Evolutionary conservation across 2,888 invertebrate species (phyloP).

Genomic region (Polydrusus tereticollis): DNA sequence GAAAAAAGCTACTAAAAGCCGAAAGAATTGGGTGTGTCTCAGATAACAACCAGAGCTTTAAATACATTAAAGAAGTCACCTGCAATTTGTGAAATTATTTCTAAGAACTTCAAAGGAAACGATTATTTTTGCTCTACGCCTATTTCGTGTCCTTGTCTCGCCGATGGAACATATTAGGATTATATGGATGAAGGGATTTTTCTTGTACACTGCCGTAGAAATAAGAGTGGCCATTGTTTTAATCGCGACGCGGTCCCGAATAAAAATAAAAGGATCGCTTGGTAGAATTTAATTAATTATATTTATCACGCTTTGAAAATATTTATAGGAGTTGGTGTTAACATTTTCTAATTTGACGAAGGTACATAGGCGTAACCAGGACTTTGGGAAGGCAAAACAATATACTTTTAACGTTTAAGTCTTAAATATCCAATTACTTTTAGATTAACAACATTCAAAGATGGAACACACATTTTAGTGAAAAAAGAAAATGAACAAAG

Average conservation of each 20-base stretch:
- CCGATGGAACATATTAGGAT: not conserved
- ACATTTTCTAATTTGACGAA: no score
- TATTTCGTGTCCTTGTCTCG: conserved; percentile 6
- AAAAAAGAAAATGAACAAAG: no score
- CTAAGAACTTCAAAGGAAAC: conserved; percentile 60
- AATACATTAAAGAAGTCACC: conserved; percentile 63
- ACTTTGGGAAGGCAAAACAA: no score
- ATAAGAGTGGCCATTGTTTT: conserved; percentile 50
- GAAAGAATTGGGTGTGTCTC: conserved; percentile 48
- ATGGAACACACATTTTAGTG: no score
- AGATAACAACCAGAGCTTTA: conserved; percentile 42
- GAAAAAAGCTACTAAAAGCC: conserved; percentile 44
- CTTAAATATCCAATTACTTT: no score
- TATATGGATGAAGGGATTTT: not conserved
- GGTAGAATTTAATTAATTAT: conserved; percentile 64
- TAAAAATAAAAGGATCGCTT: conserved; percentile 55
- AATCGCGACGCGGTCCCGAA: conserved; percentile 47
- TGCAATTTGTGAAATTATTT: conserved; percentile 69
- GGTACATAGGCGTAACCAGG: no score
- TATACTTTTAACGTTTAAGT: no score
- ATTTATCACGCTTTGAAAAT: conserved; percentile 58
- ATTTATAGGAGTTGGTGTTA: conserved; percentile 39
- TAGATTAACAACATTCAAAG: no score
- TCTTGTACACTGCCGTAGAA: conserved; percentile 22
- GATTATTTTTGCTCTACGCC: conserved; percentile 23